A percentile compares a stretch with the other conserved stretches of the same genome.
Conservation (phyloP, 2,888 invertebrate species). For the Drosophila eohydei region DNA sequence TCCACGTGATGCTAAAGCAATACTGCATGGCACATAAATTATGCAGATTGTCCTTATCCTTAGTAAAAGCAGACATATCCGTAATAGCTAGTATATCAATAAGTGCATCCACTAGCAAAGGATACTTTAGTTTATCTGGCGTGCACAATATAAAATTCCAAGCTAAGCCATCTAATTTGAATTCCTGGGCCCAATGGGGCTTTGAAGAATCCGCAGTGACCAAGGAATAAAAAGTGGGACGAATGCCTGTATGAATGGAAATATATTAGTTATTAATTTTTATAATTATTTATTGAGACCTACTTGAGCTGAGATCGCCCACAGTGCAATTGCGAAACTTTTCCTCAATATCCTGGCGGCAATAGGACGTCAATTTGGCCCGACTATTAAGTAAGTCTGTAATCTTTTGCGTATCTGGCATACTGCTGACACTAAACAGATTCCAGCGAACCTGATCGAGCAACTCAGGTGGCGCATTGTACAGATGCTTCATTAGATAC, state of each 20-base stretch:
- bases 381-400: conserved; percentile 85
- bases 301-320: conserved; percentile 83
- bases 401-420: conserved; percentile 86
- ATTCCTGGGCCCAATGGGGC: conserved; percentile 88
- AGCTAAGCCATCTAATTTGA: conserved; percentile 96
- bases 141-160: conserved; percentile 97
- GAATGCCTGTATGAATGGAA: conserved; percentile 87
- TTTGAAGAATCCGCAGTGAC: conserved; percentile 88
- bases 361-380: conserved; percentile 89
- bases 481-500: conserved; percentile 97
- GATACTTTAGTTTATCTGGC: conserved; percentile 95
- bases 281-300: background rate
- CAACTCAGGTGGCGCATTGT: conserved; percentile 94
- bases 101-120: conserved; percentile 93
- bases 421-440: conserved; percentile 88
- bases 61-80: conserved; percentile 87
- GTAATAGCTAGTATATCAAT: conserved; percentile 93
- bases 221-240: conserved; percentile 96
- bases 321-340: conserved; percentile 88
- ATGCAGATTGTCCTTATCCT: conserved; percentile 85
- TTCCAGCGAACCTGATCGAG: conserved; percentile 96
- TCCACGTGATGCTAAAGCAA: conserved; percentile 89
- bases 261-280: background rate
- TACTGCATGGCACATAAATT: conserved; percentile 94
- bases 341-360: conserved; percentile 90